Base-by-base conservation (phyloP, 2,888 invertebrate species). In the Melinopterus prodromus region DNA sequence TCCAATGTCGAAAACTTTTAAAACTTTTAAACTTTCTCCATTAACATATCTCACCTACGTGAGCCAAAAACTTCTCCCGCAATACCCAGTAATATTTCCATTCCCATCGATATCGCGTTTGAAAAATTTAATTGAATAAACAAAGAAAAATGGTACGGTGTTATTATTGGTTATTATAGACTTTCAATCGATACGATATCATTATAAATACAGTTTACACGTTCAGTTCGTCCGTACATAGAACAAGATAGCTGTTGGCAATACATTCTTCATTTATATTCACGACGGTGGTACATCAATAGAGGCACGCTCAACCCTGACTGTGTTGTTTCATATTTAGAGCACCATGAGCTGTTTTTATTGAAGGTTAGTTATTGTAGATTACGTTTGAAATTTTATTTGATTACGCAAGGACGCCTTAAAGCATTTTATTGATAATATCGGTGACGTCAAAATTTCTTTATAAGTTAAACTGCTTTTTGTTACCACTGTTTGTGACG, bases 361-460 rank as follows among this genome's bases (percentile, higher is more conserved):
- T 53, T 53, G 53, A 53, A 53, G 53, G 53, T 53, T 53, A 53
- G 53, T 53, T 53, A 53, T 53, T 53, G 53, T 53, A 12, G 53
- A 53, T 53, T 53, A 53, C 5, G 9, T 4, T 9, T 53, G 53
- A 3, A 53, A 53, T 53, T 1, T 53, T 7, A 53, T 53, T 53
- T 53, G 53, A 53, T 53, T 53, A 53, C 53, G 53, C 53, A 53
- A 53, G 53, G 53, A 53, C 12, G 53, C 53, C 53, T 53, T 53
- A 53, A 53, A 53, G 5, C 5, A 12, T 53, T 53, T 53, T 53
- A 53, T 53, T 53, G 53, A 53, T 53, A 53, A 53, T 53, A 53
- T 53, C 53, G 53, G 53, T 53, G 53, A 53, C 53, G 53, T 53
- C 53, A 53, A 53, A 53, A 53, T 53, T 53, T 53, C 53, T 53